Evolutionary conservation across 2,888 invertebrate species (phyloP), one percentile per base, ranked within the genome.

Genomic region (Taphrorychus bicolor): DNA sequence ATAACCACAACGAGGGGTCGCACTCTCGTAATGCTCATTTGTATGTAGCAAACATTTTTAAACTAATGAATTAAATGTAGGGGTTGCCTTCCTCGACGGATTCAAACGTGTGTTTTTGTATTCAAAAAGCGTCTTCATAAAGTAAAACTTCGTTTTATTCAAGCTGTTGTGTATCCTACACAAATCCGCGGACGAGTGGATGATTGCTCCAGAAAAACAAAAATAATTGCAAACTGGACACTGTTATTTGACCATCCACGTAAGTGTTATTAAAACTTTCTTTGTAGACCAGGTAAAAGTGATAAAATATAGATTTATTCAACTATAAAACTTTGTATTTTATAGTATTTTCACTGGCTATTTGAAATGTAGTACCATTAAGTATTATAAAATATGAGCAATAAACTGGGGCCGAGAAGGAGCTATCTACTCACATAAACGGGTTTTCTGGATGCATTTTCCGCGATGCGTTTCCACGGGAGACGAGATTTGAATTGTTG

Each of bases 31-130:
- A 60, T 66, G 42, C 61, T 51, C 61, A 61, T 66, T 66, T 51
- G 61, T 66, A 66, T 66, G 66, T 66, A 45, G 59, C 61, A 18
- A 52, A 59, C 59, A 59, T 65, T 65, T 59, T 59, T 23, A 45
- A 54, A 52, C 41, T 65, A 65, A 65, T 65, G 42, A 65, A 65
- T 65, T 65, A 65, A 65, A 65, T 51, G 58, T 51, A 32, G n/a
- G 51, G 51, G 23, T 45, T 58, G 58, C 58, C 18, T 45, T 45
- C 45, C 45, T 45, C 14, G 45, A 17, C 14, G 45, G 18, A 19
- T n/a, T 17, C 17, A 17, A 7, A 16, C 14, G 45, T 17, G 14
- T 45, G 45, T 14, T 17, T 45, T 45, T 45, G 14, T 17, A 45
- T 45, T 45, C 17, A 16, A 45, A 45, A 45, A 45, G n/a, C 52